Base-by-base conservation (phyloP, 2,888 invertebrate species). In the Noctua janthina region DNA sequence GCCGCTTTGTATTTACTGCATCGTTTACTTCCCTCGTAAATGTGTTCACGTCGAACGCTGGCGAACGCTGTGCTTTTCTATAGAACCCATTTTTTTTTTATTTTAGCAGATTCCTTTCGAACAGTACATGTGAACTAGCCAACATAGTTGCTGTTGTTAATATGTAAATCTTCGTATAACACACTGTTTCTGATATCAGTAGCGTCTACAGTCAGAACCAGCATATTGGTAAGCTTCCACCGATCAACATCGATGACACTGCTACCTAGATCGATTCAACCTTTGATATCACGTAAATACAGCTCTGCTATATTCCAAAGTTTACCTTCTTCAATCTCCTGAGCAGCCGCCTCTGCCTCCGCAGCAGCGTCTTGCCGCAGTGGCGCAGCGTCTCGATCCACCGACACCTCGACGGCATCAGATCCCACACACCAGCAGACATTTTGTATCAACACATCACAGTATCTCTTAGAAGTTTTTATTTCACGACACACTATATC, bases 311-410 rank as follows among this genome's bases (percentile, higher is more conserved):
- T 49, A 35, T 23, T 78, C 46, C 39, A 20, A 56, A 43, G 20
- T 29, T 89, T 96, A 97, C 97, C 97, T 97, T 97, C 89, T 96
- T 96, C 66, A 97, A 91, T 73, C 96, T 93, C 85, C 96, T 93
- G 69, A 97, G 93, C n/a, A 97, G 89, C 35, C 96, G 92, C 67
- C 97, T 92, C 88, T 97, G 97, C 64, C 97, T 94, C 23, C 96
- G 93, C 91, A 97, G 93, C 81, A 97, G 92, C 35, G 97, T 96
- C 89, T 97, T 97, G 67, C 97, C 97, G 90, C 97, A 97, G 84
- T 96, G 94, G 74, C 96, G 92, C 90, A 97, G 91, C 69, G 97
- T 96, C 91, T 96, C 96, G 72, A 97, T 95, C 96, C 96, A 96
- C 51, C 95, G 93, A 90, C 95, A 93, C 90, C 96, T 92, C 77